Evolutionary conservation across 2,888 invertebrate genomes (phyloP), one percentile per base, ranked within the genome.

Genomic region (Zelleria hepariella): DNA sequence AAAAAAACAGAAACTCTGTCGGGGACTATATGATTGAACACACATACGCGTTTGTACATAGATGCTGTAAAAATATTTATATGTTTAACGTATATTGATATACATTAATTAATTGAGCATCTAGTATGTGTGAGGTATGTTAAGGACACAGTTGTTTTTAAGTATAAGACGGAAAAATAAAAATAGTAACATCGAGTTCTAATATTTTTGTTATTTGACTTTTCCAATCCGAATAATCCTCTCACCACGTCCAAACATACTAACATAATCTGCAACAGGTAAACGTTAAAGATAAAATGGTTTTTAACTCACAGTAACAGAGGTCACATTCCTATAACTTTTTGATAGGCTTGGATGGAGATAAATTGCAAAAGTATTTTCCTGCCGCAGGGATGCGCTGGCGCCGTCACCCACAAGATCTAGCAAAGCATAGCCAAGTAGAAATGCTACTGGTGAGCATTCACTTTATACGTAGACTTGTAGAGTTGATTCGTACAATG

Each of bases 51-150:
- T 72, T 69, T 87, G 87, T 87, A 87, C 80, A 86, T 83, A 80
- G 82, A 86, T 82, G 82, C 85, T 87, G 82, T 87, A 86, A 81
- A 85, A 77, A 82, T 82, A 83, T 80, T 80, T 80, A 78, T 83
- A 84, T 81, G 79, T 73, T 75, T 78, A 75, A 78, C 68, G 71
- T 80, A 69, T 75, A 70, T 76, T 73, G 70, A 71, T 75, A 75
- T 72, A 72, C 73, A 75, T 80, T 77, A 80, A 78, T 77, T 21
- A 25, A 42, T 48, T 66, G 72, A 77, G 80, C 85, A 82, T 83
- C 78, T 74, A 79, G 82, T 83, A 80, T 82, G 85, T 82, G 85
- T 83, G 82, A 74, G 77, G 58, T 58, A 72, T 71, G 74, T 74
- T 78, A 74, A 75, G 76, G 78, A 80, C 81, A 82, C 80, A 74